Evolutionary conservation across 2,797 vertebrate genomes (phyloP).

Genomic region (Thripadectes ignobilis): DNA sequence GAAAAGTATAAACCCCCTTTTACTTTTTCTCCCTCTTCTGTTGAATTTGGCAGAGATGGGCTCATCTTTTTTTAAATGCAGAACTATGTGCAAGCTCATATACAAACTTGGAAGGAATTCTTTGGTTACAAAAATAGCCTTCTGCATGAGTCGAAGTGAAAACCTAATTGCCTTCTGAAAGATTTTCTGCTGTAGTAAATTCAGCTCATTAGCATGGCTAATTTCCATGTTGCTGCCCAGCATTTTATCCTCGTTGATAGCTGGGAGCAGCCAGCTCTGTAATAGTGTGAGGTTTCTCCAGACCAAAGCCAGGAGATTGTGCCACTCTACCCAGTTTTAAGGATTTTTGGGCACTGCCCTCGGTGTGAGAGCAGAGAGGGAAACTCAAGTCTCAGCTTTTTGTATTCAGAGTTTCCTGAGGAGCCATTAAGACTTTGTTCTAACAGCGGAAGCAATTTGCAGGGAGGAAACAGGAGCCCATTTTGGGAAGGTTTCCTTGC

Average conservation of each 20-base stretch:
- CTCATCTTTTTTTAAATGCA: not conserved
- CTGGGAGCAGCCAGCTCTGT: not conserved
- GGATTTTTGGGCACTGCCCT: not conserved
- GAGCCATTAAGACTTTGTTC: slow-evolving; percentile 35
- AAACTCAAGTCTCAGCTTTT: slow-evolving; percentile 14
- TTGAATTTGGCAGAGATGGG: slow-evolving; percentile 20
- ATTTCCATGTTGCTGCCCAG: not conserved
- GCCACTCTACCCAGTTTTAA: fast-evolving
- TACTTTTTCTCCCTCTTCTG: not conserved
- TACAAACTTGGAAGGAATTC: slow-evolving; percentile 19
- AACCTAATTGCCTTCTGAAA: slow-evolving; percentile 15
- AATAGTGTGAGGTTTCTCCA: fast-evolving
- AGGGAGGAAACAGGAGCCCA: not conserved
- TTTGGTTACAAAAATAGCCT: slow-evolving; percentile 32
- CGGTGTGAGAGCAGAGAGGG: not conserved
- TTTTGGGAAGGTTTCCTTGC: not conserved
- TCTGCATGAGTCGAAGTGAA: not conserved
- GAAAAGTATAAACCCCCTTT: not conserved
- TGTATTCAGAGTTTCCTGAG: slow-evolving; percentile 41
- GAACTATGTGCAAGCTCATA: not conserved
- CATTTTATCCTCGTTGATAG: not conserved
- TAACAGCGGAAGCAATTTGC: slow-evolving; percentile 14
- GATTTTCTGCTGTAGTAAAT: slow-evolving; percentile 6
- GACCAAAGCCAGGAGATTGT: not conserved
- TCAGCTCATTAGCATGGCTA: slow-evolving; percentile 19